Evolutionary conservation across 2,113 vertebrate species (phyloP).

Genomic region (Pyxicephalus adspersus): DNA sequence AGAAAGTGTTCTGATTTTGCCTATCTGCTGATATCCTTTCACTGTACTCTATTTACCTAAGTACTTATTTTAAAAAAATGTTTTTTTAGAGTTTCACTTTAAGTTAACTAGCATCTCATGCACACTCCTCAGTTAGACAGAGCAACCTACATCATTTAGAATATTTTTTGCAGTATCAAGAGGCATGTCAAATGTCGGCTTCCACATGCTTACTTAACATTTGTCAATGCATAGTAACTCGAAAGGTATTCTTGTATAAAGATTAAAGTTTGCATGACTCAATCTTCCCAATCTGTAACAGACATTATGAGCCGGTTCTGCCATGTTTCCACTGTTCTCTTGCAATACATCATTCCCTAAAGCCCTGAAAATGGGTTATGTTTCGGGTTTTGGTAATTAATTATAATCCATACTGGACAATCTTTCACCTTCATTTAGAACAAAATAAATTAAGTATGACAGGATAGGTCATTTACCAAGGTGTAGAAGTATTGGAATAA

Average conservation of each 20-base stretch:
- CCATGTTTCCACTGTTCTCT: constrained; percentile 31
- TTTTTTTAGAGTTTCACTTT: no score
- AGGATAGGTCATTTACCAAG: background rate
- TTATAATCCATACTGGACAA: constrained; percentile 29
- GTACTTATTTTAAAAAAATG: no score
- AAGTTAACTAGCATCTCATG: background rate
- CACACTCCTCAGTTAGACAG: background rate
- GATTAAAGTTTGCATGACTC: constrained; percentile 35
- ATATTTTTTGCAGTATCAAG: background rate
- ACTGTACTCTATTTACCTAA: no score
- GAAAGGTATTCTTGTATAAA: constrained; percentile 28
- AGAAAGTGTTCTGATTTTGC: no score
- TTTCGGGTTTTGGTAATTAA: constrained; percentile 23
- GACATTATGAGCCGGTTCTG: constrained; percentile 28
- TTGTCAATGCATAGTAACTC: constrained; percentile 5
- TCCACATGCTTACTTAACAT: background rate
- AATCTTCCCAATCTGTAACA: constrained; percentile 45
- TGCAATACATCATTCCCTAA: constrained; percentile 16
- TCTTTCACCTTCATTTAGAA: background rate
- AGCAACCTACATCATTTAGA: background rate
- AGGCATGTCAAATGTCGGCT: background rate
- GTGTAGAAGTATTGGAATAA: no score
- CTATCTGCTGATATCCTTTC: no score
- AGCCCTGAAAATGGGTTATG: constrained; percentile 3
- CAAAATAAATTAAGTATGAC: background rate